Evolutionary conservation across 2,888 invertebrate species (phyloP).

Genomic region (Drosophila colorata): DNA sequence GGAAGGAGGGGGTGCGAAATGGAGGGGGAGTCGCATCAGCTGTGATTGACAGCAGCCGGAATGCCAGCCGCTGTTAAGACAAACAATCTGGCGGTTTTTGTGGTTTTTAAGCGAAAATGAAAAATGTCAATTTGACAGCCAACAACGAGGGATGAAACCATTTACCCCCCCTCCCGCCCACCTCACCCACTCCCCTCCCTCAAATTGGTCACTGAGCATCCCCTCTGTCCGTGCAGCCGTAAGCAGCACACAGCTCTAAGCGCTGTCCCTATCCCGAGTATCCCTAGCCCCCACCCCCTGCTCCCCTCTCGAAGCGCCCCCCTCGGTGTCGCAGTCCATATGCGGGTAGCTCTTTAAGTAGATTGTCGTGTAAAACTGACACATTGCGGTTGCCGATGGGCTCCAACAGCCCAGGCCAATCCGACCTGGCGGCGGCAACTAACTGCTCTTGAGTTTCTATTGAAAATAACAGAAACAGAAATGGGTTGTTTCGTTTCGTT

Average conservation of each 20-base stretch:
- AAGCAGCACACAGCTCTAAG: neutral
- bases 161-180: slow-evolving; percentile 3
- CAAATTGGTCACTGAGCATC: no score
- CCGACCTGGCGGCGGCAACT: slow-evolving; percentile 4
- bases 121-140: slow-evolving; percentile 78
- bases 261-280: no score
- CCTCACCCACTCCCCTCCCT: no score
- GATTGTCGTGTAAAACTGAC: slow-evolving; percentile 71
- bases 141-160: slow-evolving; percentile 47
- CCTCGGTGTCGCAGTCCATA: slow-evolving; percentile 21
- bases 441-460: slow-evolving; percentile 64
- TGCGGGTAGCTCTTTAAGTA: slow-evolving; percentile 62
- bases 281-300: neutral
- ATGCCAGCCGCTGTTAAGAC: slow-evolving; percentile 69
- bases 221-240: neutral
- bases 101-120: slow-evolving; percentile 68
- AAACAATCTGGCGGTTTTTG: slow-evolving; percentile 74
- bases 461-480: slow-evolving; percentile 66
- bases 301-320: neutral
- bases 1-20: neutral
- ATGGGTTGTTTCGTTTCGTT: slow-evolving; percentile 49
- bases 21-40: slow-evolving; percentile 32
- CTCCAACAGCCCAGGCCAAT: slow-evolving; percentile 4
- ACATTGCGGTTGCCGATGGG: slow-evolving; percentile 52
- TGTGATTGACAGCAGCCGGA: slow-evolving; percentile 67